Conservation (phyloP, 2,888 invertebrate species). For the Macaria notata region DNA sequence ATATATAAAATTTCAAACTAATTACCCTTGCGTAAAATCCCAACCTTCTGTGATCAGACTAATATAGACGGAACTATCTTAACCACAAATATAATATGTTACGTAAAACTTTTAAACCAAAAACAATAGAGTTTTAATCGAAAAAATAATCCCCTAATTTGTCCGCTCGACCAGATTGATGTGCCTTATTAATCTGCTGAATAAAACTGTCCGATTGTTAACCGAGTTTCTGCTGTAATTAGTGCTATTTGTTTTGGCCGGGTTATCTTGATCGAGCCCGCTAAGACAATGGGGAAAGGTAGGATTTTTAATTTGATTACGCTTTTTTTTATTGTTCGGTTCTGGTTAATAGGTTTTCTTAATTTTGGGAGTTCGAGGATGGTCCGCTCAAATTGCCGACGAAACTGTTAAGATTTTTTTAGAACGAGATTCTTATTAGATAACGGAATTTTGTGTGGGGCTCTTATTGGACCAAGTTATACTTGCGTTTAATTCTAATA, state of each 20-base stretch:
- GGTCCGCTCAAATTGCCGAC: slow-evolving; percentile 9
- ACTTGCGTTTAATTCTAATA: too few relatives aligned
- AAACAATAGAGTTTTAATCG: slow-evolving; percentile 76
- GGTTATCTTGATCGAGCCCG: slow-evolving; percentile 63
- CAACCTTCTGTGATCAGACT: too few relatives aligned
- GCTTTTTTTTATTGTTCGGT: slow-evolving; percentile 52
- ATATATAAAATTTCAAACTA: too few relatives aligned
- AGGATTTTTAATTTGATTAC: slow-evolving; percentile 64
- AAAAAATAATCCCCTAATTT: slow-evolving; percentile 80
- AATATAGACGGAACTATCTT: too few relatives aligned
- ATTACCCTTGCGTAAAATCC: too few relatives aligned
- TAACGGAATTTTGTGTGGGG: too few relatives aligned
- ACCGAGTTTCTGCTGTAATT: slow-evolving; percentile 71
- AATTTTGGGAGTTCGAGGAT: slow-evolving; percentile 17
- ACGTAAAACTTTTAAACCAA: slow-evolving; percentile 66
- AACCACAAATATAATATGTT: slow-evolving; percentile 30
- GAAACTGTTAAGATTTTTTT: slow-evolving; percentile 10
- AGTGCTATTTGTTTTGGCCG: slow-evolving; percentile 76
- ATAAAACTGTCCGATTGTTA: slow-evolving; percentile 69
- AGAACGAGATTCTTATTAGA: background rate
- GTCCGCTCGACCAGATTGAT: slow-evolving; percentile 59
- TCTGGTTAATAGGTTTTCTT: slow-evolving; percentile 25
- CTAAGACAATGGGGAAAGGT: slow-evolving; percentile 70
- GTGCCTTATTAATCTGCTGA: slow-evolving; percentile 68
- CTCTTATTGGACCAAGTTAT: too few relatives aligned